These are phyloP conservation scores for Microtus montanus DNA, from an alignment of 2,113 vertebrate species.

Conservation along the genomic window DNA sequence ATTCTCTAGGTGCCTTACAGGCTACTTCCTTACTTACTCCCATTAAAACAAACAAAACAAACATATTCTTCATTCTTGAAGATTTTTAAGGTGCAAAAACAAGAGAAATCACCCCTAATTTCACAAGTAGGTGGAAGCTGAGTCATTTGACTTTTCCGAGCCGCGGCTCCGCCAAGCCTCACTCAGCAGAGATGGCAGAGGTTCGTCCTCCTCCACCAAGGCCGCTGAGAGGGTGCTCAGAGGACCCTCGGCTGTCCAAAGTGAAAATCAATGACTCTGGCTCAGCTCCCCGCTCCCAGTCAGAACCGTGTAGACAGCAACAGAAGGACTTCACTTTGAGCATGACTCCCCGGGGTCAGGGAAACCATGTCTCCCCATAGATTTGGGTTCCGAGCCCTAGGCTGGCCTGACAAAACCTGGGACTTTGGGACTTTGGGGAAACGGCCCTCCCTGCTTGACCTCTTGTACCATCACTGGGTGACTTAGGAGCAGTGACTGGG, in stretches of 20 bases:
- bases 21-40: not conserved
- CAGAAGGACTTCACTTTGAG: not conserved
- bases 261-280: not conserved
- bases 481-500: not conserved
- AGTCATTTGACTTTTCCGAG: not conserved
- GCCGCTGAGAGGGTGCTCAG: not conserved
- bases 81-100: not conserved
- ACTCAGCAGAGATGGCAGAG: not conserved
- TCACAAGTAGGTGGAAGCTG: not conserved
- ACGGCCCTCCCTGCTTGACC: not conserved
- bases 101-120: not conserved
- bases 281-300: not conserved
- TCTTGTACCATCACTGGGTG: not conserved
- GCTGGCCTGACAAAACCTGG: accelerated
- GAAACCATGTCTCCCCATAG: not conserved
- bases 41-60: not conserved
- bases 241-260: not conserved
- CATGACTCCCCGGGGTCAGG: not conserved
- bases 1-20: too few species aligned
- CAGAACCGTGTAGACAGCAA: not conserved
- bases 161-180: accelerated
- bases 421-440: not conserved
- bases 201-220: not conserved
- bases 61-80: not conserved
- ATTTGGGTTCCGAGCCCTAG: not conserved